Evolutionary conservation across 2,113 vertebrate species (phyloP), one percentile per base, ranked within the genome.

Genomic region (Nipponia nippon): DNA sequence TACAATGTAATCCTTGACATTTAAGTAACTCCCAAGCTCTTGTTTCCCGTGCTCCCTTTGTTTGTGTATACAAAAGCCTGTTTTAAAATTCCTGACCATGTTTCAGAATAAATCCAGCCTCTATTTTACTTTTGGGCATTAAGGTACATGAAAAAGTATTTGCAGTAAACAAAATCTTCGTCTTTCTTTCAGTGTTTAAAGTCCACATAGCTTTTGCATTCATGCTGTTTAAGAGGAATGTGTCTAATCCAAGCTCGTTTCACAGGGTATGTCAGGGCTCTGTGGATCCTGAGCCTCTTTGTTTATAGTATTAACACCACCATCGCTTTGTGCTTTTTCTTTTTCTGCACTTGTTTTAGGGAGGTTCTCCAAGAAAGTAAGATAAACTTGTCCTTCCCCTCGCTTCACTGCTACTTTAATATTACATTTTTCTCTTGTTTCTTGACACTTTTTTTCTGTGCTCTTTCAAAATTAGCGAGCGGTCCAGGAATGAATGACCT

Each of bases 1-100:
- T 91, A 86, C 81, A 58, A 49, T 89, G 75, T 87, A 95, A 95
- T 95, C 91, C 66, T 93, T 95, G 95, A 96, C 91, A 94, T 97
- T 93, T 97, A 96, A 96, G 87, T 94, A 96, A 93, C 82, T 96
- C 66, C 36, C 52, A 62, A 90, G 65, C 47, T 94, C 47, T 70
- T 66, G 38, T 77, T 94, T 88, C 67, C 71, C 27, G 13, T 80
- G 71, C 26, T 95, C 40, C 38, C 32, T 94, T 89, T 96, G 66
- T 94, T 80, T 94, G 53, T 46, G 5, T 85, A 29, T 77, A 95
- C 71, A 95, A 91, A 95, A 87, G 42, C 46, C 55, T 69, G 27
- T 62, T 95, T 92, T 92, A 88, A 88, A 92, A 96, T 86, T 96
- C 89, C 22, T 90, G 89, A 90, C 84, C 81, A 66, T 19, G 55